Evolutionary conservation across 2,113 vertebrate genomes (phyloP).

Genomic region (Laticauda laticaudata): DNA sequence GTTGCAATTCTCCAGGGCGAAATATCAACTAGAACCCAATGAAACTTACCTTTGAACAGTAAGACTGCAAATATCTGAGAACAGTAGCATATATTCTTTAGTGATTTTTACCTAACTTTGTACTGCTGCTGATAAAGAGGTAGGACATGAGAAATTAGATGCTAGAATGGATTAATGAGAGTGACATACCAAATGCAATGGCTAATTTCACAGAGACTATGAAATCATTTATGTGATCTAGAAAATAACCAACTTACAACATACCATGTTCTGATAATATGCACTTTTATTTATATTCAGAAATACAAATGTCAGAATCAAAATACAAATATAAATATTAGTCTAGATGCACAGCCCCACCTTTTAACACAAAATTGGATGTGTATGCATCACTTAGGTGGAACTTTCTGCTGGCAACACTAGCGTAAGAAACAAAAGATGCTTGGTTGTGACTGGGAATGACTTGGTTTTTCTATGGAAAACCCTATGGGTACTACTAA

Average conservation of each 20-base stretch:
- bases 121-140: background rate
- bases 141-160: background rate
- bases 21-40: background rate
- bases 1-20: background rate
- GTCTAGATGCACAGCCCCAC: constrained; percentile 63
- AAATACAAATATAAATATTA: constrained; percentile 75
- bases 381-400: background rate
- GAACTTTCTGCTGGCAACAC: constrained; percentile 37
- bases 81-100: background rate
- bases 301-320: constrained; percentile 77
- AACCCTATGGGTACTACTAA: constrained; percentile 35
- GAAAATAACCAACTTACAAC: background rate
- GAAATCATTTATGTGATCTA: background rate
- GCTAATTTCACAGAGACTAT: constrained; percentile 4
- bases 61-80: background rate
- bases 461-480: constrained; percentile 28
- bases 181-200: background rate
- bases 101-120: background rate
- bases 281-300: constrained; percentile 75
- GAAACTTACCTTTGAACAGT: background rate
- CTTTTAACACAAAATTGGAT: constrained; percentile 60
- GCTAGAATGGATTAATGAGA: background rate
- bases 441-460: constrained; percentile 37
- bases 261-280: constrained; percentile 67
- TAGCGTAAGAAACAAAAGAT: constrained; percentile 41